Percentiles rank a stretch among this genome's conserved stretches.
These are phyloP conservation scores for Polyploca ridens DNA, from an alignment of 2,888 invertebrate species.

Conservation along the genomic window DNA sequence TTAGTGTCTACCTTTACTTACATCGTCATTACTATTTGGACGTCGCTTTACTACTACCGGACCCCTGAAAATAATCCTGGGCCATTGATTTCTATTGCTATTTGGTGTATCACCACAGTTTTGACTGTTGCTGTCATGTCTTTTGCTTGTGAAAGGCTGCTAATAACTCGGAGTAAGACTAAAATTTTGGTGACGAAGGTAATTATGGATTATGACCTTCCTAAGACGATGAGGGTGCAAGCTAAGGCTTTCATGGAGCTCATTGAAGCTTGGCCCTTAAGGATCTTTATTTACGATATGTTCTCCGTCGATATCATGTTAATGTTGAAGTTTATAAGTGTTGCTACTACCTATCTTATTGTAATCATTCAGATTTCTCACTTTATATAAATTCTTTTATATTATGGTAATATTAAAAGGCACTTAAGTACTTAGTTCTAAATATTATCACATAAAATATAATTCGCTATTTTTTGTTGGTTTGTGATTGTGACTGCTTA, in stretches of 20 bases:
- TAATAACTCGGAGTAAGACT: slow-evolving; percentile 48
- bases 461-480: not conserved
- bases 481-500: not conserved
- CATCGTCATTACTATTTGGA: slow-evolving; percentile 62
- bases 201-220: slow-evolving; percentile 65
- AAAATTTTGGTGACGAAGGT: slow-evolving; percentile 61
- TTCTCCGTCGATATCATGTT: slow-evolving; percentile 66
- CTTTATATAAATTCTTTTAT: slow-evolving; percentile 41
- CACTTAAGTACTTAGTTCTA: too few species aligned
- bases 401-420: slow-evolving; percentile 12
- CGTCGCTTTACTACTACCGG: slow-evolving; percentile 50
- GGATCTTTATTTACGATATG: slow-evolving; percentile 61
- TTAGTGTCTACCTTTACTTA: slow-evolving; percentile 58
- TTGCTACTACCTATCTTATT: slow-evolving; percentile 69
- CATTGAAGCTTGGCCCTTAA: slow-evolving; percentile 62
- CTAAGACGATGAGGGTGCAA: slow-evolving; percentile 56
- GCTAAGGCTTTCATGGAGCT: slow-evolving; percentile 68
- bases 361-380: slow-evolving; percentile 67
- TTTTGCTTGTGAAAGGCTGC: slow-evolving; percentile 55
- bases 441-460: too few species aligned
- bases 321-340: slow-evolving; percentile 67
- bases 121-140: slow-evolving; percentile 52
- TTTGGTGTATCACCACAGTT: slow-evolving; percentile 54
- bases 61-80: slow-evolving; percentile 36
- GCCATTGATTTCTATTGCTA: slow-evolving; percentile 41